Base-by-base conservation (phyloP, 1,140 invertebrate species). In the Trypoxylus dichotomus region DNA sequence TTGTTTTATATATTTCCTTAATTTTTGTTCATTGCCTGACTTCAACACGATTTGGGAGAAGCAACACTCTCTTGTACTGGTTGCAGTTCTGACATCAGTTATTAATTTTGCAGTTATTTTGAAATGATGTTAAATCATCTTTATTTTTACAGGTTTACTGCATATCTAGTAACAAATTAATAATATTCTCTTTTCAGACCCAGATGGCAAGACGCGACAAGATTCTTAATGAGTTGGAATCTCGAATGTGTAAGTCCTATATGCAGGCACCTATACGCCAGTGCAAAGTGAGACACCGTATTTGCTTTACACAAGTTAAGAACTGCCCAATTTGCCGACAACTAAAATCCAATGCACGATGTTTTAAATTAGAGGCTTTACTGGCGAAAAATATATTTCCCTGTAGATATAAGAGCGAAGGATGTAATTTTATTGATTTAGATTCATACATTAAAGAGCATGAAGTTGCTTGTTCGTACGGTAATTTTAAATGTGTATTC, bases 231-330 rank as follows among this genome's bases (percentile, higher is more conserved):
- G 79, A 82, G 72, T 77, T 82, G 5, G 93, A 95, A 83, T 95
- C 94, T 87, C 93, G 93, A 1, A 93, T 95, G 8, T 95, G 94
- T 82, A 88, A 93, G 83, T 93, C 95, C 80, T 91, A 91, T 83
- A 93, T 94, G 85, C 87, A 91, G 21, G 91, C 93, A 54, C 94
- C 94, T 8, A 93, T 91, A 78, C 87, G 86, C 68, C 92, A 94
- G 19, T 95, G 94, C 83, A 90, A 92, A 79, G 90, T 90, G 80
- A 94, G 94, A 2, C 94, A 95, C 86, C 91, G 94, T 80, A 89
- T 95, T 2, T 95, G 94, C 86, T 88, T 92, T 74, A 87, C 88
- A 25, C 92, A 91, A 76, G 85, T 95, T 15, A 88, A 89, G 1
- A 89, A 89, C 76, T 95, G 94, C 85, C 94, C 94, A 11, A 91